phyloP scores from a whole-genome alignment of 2,113 vertebrate genomes.

The Grammomys dolichurus region DNA sequence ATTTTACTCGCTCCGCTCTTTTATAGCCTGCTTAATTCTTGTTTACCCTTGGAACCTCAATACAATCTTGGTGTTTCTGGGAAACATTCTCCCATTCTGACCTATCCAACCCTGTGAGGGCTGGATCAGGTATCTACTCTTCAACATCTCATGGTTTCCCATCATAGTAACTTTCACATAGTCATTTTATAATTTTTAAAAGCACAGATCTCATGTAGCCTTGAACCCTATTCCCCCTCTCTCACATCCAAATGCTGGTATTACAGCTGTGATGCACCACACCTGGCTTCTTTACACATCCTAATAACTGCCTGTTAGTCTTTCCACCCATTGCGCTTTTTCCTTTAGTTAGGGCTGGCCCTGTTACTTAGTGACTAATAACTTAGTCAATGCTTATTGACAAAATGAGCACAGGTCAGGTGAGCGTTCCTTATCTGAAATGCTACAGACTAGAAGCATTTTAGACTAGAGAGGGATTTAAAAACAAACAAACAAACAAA shows the following conservation, averaged over 20 bases:
- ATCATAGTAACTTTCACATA: neutral
- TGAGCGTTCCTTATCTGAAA: neutral
- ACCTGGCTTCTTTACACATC: neutral
- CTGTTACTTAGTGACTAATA: neutral
- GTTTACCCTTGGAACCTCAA: neutral
- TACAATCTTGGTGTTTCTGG: neutral
- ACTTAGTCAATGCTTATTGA: neutral
- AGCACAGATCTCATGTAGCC: neutral
- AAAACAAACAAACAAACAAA: too few species aligned
- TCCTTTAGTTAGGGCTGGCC: neutral
- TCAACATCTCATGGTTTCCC: neutral
- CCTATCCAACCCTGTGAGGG: neutral
- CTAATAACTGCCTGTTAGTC: neutral
- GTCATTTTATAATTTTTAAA: too few species aligned
- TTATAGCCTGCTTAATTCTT: neutral
- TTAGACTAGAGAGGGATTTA: neutral
- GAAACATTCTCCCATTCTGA: neutral
- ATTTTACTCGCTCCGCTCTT: neutral
- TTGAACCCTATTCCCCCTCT: neutral
- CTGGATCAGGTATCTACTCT: neutral
- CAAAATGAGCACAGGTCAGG: neutral
- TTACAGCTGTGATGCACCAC: neutral
- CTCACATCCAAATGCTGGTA: neutral
- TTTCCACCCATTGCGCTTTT: neutral
- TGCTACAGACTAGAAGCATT: neutral